Conservation (phyloP, 30 jellyfish, hydroid and myxozoan genomes). For the Nemopilema nomurai region DNA sequence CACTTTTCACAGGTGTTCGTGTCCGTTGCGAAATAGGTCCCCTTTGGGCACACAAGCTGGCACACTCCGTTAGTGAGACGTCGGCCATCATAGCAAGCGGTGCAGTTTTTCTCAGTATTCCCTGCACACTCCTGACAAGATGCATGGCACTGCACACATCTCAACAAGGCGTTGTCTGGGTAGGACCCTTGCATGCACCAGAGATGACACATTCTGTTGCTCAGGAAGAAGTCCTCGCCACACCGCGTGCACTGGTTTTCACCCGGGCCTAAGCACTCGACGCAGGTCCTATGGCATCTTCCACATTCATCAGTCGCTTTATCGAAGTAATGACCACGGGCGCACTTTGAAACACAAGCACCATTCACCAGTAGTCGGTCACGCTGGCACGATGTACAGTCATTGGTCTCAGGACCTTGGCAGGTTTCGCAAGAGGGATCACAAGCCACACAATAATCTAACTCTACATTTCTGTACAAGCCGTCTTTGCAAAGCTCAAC, state of each 20-base stretch:
- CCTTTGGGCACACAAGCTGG: constrained; percentile 31
- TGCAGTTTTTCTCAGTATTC: constrained; percentile 37
- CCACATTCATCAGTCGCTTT: constrained; percentile 9
- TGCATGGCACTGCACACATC: constrained; percentile 38
- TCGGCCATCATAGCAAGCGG: constrained; percentile 26
- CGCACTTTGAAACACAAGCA: constrained; percentile 62
- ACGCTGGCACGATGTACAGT: constrained; percentile 78
- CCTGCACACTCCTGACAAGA: constrained; percentile 66
- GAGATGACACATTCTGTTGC: constrained; percentile 38
- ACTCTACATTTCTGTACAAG: constrained; percentile 25
- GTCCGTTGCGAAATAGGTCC: constrained; percentile 14
- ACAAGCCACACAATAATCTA: constrained; percentile 67
- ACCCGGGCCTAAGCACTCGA: constrained; percentile 52
- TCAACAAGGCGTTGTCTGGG: constrained; percentile 7
- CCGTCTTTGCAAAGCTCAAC: constrained; percentile 54
- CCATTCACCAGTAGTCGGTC: constrained; percentile 39
- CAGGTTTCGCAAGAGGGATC: constrained; percentile 83
- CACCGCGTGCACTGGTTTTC: constrained; percentile 49
- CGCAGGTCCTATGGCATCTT: constrained; percentile 47
- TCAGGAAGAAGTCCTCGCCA: constrained; percentile 32
- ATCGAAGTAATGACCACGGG: constrained; percentile 37
- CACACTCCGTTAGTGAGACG: constrained; percentile 19
- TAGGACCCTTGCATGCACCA: constrained; percentile 36
- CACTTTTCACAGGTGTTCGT: constrained; percentile 31
- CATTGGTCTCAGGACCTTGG: constrained; percentile 48